Evolutionary conservation across 2,113 vertebrate species (phyloP).

Genomic region (Oncorhynchus gorbuscha): DNA sequence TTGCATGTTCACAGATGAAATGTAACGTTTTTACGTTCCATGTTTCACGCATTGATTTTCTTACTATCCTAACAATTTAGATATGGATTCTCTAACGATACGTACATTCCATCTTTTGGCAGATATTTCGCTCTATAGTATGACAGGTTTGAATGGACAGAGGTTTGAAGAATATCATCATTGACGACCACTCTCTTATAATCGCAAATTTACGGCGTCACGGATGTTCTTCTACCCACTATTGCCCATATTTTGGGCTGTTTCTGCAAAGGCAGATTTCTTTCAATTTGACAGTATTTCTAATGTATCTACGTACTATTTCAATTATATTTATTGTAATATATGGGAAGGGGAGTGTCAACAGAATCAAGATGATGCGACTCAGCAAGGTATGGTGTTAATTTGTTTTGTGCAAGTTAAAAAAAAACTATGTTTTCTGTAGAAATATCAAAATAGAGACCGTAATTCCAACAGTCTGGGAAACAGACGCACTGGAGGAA

Average conservation of each 20-base stretch:
- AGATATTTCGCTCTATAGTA: background rate
- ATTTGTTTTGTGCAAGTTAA: background rate
- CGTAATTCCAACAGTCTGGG: background rate
- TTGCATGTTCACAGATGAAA: background rate
- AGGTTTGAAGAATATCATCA: background rate
- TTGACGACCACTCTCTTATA: background rate
- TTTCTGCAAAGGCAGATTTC: constrained; percentile 64
- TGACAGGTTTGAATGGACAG: constrained; percentile 19
- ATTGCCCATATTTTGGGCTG: constrained; percentile 53
- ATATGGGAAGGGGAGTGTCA: constrained; percentile 80
- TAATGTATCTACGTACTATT: constrained; percentile 77
- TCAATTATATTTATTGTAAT: constrained; percentile 80
- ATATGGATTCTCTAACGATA: too few species aligned
- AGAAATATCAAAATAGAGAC: background rate
- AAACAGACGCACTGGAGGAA: too few species aligned
- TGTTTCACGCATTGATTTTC: background rate
- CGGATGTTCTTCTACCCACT: constrained; percentile 60
- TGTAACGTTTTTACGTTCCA: too few species aligned
- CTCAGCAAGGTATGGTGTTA: constrained; percentile 68
- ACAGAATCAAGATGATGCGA: constrained; percentile 75
- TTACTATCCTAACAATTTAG: background rate
- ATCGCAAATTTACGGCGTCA: constrained; percentile 2
- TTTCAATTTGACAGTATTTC: constrained; percentile 74
- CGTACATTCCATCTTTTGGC: background rate
- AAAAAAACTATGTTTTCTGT: too few species aligned